Percentiles rank a stretch among this genome's conserved stretches.
phyloP scores from a whole-genome alignment of 2,113 vertebrate species.

The Vulpes vulpes region DNA sequence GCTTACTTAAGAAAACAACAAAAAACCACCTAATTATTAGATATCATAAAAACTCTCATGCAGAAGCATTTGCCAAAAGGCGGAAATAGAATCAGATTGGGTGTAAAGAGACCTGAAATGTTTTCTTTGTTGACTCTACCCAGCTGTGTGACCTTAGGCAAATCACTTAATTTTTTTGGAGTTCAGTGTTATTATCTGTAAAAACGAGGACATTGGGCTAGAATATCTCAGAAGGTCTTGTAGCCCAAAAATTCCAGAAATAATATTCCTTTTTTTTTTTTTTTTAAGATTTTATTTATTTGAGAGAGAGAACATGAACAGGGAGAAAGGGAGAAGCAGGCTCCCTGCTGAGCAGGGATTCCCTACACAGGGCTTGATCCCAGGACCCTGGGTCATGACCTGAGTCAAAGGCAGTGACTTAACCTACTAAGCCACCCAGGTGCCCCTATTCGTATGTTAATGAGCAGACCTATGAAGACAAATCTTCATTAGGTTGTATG shows the following conservation, averaged over 20 bases:
- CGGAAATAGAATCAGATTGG: neutral
- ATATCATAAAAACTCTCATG: fast-evolving
- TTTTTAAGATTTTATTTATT: no score
- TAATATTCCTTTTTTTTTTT: neutral
- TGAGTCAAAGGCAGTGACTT: no score
- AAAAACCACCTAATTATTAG: neutral
- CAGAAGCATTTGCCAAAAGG: neutral
- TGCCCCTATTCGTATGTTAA: neutral
- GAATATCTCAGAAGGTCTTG: neutral
- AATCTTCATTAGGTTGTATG: neutral
- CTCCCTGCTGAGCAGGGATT: no score
- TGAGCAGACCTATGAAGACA: neutral
- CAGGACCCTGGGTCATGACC: no score
- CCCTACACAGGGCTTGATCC: no score
- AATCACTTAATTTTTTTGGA: neutral
- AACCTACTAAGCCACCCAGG: no score
- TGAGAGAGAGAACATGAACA: no score
- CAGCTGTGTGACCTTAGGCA: neutral
- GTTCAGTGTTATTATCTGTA: neutral
- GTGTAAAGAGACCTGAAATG: neutral
- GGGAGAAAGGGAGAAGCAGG: no score
- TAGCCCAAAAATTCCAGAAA: neutral
- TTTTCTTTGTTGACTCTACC: neutral
- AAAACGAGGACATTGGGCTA: neutral
- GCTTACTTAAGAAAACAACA: neutral